A percentile compares a stretch with the other conserved stretches of the same genome.
These are phyloP conservation scores for Pelagia noctiluca DNA, from an alignment of 30 jellyfish, hydroid and myxozoan genomes.

Conservation along the genomic window DNA sequence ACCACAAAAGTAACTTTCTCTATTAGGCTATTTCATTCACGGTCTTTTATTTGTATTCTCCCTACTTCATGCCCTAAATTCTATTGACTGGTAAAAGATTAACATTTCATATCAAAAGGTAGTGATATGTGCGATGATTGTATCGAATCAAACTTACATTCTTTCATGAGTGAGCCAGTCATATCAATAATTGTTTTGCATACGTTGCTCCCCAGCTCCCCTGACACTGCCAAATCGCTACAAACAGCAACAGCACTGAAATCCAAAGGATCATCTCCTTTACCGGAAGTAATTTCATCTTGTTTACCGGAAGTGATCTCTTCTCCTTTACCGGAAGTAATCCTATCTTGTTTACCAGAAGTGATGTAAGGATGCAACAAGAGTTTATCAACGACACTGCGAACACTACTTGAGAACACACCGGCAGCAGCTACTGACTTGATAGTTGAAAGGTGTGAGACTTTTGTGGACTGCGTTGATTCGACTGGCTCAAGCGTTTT, in stretches of 20 bases:
- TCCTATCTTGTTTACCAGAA: not conserved
- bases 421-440: constrained; percentile 98
- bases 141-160: constrained; percentile 26
- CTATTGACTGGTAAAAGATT: too few relatives aligned
- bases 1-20: too few relatives aligned
- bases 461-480: constrained; percentile 10
- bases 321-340: not conserved
- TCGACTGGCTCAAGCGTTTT: constrained; percentile 54
- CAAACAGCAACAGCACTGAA: constrained; percentile 49
- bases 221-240: constrained; percentile 63
- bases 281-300: not conserved
- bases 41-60: too few relatives aligned
- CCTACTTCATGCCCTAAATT: too few relatives aligned
- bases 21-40: too few relatives aligned
- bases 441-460: constrained; percentile 72
- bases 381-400: constrained; percentile 42
- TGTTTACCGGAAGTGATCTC: constrained; percentile 12
- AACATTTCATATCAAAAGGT: too few relatives aligned
- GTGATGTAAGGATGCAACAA: constrained; percentile 64
- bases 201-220: constrained; percentile 55
- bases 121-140: not conserved
- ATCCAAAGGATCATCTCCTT: not conserved
- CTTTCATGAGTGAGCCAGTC: constrained; percentile 31
- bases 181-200: constrained; percentile 49
- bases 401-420: constrained; percentile 67